Evolutionary conservation across 2,888 invertebrate genomes (phyloP), one percentile per base, ranked within the genome.

Genomic region (Aromia moschata): DNA sequence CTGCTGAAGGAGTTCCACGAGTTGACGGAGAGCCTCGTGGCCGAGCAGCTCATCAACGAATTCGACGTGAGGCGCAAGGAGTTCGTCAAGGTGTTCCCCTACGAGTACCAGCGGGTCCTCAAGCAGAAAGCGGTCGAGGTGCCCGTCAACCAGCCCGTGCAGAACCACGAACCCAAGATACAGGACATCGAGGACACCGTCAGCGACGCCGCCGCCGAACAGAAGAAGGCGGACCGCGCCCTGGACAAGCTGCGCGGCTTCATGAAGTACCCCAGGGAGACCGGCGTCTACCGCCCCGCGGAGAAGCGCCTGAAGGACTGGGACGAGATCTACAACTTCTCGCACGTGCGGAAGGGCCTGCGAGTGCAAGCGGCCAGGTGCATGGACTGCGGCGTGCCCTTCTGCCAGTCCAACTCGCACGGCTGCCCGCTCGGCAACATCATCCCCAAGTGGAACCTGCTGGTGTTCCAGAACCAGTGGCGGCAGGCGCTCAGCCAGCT

Each of bases 341-440:
- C 85, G 11, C 90, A 90, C 69, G 94, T 98, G 5, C 88, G 94
- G 4, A 92, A 92, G 79, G 94, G 94, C n/a, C 84, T 99, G 38
- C 85, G 91, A 46, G 87, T 91, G 7, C 97, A 97, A 79, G 96
- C 97, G 1, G 96, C 97, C 0, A 86, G 96, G 38, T 99, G 98
- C 78, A 98, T 98, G 98, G 98, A 98, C 76, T 98, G 98, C 80
- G 98, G 98, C 16, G 96, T 99, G n/a, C 96, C 96, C 5, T 96
- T 97, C 84, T 99, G 99, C 77, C 95, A 96, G 78, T 94, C 94
- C 31, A 87, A 87, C 62, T 86, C 87, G 33, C 94, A 97, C 79
- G 98, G 98, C 44, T 99, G 98, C 78, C 98, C 98, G 0, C 86
- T 99, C 33, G 98, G 98, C 25, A 99, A 99, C 81, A 96, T 99